phyloP scores from a whole-genome alignment of 2,888 invertebrate species.

The Eupithecia subumbrata region DNA sequence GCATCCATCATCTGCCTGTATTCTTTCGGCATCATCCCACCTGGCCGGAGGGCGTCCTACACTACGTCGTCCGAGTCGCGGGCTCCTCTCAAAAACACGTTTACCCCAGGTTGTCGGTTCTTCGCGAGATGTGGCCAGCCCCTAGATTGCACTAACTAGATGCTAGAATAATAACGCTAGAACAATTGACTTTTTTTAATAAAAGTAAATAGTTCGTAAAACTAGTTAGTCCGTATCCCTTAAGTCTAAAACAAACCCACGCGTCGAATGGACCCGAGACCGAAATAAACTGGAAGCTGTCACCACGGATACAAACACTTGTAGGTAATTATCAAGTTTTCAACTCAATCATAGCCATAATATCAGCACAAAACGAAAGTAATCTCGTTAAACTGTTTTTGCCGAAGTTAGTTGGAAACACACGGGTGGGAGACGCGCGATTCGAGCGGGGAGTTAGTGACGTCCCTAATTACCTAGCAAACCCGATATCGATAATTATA shows the following conservation, averaged over 20 bases:
- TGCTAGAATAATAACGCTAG: no score
- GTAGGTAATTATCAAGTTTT: conserved; percentile 64
- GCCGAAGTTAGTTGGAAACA: conserved; percentile 45
- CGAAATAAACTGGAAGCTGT: not conserved
- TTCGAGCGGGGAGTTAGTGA: not conserved
- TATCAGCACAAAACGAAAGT: conserved; percentile 70
- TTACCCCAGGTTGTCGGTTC: no score
- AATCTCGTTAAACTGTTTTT: conserved; percentile 66
- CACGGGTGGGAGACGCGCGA: conserved; percentile 13
- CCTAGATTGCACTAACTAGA: no score
- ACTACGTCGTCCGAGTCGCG: no score
- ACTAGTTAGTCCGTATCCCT: no score
- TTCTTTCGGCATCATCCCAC: no score
- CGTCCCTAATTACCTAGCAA: not conserved
- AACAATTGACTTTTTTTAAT: no score
- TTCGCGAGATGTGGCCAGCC: no score
- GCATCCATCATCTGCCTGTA: no score
- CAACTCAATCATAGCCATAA: conserved; percentile 70
- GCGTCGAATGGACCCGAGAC: not conserved
- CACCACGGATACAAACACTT: conserved; percentile 28
- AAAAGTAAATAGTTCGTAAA: no score
- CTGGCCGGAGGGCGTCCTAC: no score
- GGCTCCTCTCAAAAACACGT: no score
- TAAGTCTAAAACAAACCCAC: not conserved
- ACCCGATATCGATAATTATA: not conserved